Evolutionary conservation across 2,797 vertebrate species (phyloP), one percentile per base, ranked within the genome.

Genomic region (Ceryle rudis): DNA sequence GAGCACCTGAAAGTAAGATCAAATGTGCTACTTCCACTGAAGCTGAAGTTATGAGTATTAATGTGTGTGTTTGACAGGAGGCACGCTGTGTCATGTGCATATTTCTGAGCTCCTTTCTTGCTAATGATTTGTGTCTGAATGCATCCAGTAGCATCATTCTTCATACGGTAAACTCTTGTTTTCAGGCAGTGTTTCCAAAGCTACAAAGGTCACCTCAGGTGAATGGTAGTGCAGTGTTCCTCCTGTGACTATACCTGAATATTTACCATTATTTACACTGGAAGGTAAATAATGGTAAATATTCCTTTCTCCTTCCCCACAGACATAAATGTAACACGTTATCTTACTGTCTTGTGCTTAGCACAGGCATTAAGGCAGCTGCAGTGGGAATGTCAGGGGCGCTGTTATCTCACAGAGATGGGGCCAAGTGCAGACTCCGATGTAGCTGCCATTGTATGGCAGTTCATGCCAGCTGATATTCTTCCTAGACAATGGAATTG

Each of bases 1-100:
- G 55, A 35, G 98, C 98, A 1, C 99, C 99, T 11, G 98, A 99
- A 6, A 96, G 99, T 99, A 96, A 98, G 98, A 4, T 8, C 14
- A 66, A 31, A 33, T 14, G 2, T 13, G 21, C 39, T 64, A 2
- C 29, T 60, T 57, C 4, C 5, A 28, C 52, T 37, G 11, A 26
- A 73, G 10, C 26, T 82, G 23, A 52, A 74, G 46, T 91, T 39
- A 19, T 0, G 20, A 51, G 15, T n/a, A 4, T 55, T 31, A 67
- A 25, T 72, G 51, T 10, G 3, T 35, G 21, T 73, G 64, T 74
- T 84, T 66, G 23, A 19, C 66, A 57, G 44, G 58, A 74, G 49
- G 19, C 3, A 2, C 39, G 46, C 51, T 47, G 1, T 10, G 31
- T 6, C 46, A 29, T 2, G 1, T 11, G n/a, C 14, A 1, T n/a